Evolutionary conservation across 1,140 invertebrate species (phyloP), one percentile per base, ranked within the genome.

Genomic region (Aphelinus atriplicis): DNA sequence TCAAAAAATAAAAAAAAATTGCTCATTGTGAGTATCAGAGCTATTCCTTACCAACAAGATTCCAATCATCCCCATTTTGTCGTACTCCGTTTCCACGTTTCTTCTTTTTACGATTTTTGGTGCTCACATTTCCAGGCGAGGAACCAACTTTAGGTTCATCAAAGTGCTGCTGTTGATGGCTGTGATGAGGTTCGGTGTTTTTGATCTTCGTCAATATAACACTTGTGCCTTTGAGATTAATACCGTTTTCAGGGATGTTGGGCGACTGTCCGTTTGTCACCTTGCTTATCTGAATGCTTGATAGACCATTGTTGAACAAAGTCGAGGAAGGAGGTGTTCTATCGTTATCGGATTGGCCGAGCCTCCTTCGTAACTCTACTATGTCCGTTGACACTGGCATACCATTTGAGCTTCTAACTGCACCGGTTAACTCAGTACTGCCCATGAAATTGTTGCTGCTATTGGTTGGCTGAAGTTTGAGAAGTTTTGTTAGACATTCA

Each of bases 11-110:
- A 26, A 26, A 26, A 26, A 26, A 26, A 26, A 26, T 26, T 26
- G 26, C 26, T 71, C 67, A 51, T 71, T 61, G 56, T 61, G 53
- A 68, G 46, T 76, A 85, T 83, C 83, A 82, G 83, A 83, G 79
- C 81, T 83, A 76, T 82, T 84, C 85, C 89, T 89, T 85, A 90
- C 88, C 89, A 87, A 89, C 89, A 85, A 89, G 86, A 81, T 89
- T 89, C 89, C 88, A 89, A 81, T 89, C 89, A 84, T 90, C 89
- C 47, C 86, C 84, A 78, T 82, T 79, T 56, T 84, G 81, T 76
- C 84, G 82, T 56, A 81, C 75, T 55, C 84, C 85, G 7, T 79
- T 83, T 71, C 85, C 86, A 26, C 88, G 86, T 77, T 90, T 90
- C 81, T 89, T 89, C 81, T 89, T 89, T 82, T 88, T 88, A 66